Percentiles rank a stretch among this genome's conserved stretches.
Evolutionary conservation across 2,888 invertebrate species (phyloP).

Genomic region (Zhuqinia jingwanae): DNA sequence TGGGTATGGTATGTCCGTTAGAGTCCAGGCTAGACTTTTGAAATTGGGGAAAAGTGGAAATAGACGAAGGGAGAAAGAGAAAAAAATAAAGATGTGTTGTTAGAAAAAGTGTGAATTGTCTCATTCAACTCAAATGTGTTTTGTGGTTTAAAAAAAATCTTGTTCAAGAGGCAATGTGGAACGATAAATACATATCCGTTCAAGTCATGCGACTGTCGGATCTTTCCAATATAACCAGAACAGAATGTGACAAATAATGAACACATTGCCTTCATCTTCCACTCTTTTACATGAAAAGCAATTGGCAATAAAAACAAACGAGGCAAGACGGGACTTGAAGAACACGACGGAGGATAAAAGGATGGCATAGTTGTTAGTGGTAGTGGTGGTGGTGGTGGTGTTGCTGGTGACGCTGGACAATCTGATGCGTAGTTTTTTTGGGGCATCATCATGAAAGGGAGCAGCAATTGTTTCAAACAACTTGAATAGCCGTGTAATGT

Average conservation of each 20-base stretch:
- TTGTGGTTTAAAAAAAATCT: constrained; percentile 31
- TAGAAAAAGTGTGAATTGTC: constrained; percentile 42
- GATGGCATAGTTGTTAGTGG: not conserved
- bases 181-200: constrained; percentile 34
- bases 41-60: not conserved
- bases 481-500: constrained; percentile 40
- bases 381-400: not conserved
- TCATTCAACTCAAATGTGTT: not conserved
- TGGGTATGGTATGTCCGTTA: not conserved
- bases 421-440: not conserved
- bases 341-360: not conserved
- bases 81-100: not conserved
- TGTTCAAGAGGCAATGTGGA: constrained; percentile 9
- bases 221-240: constrained; percentile 42
- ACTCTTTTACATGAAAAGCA: constrained; percentile 32
- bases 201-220: constrained; percentile 22
- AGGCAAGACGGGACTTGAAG: not conserved
- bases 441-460: not conserved
- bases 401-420: not conserved
- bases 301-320: constrained; percentile 61
- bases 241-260: constrained; percentile 54
- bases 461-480: constrained; percentile 57
- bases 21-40: not conserved
- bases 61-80: not conserved
- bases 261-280: not conserved